Evolutionary conservation across 2,113 vertebrate genomes (phyloP).

Genomic region (Anoplopoma fimbria): DNA sequence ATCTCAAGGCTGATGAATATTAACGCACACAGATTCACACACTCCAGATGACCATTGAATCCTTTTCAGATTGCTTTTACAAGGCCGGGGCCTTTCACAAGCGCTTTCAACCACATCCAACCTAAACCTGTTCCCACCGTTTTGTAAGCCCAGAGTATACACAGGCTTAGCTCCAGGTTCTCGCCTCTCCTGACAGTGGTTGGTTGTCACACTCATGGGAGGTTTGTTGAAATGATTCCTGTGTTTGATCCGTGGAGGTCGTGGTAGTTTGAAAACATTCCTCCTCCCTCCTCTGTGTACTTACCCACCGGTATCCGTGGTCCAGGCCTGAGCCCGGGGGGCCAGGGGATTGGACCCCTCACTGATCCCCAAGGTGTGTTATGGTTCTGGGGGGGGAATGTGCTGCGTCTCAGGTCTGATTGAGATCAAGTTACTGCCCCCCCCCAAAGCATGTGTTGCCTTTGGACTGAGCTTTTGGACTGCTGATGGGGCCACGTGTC

Average conservation of each 20-base stretch:
- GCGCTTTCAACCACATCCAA: constrained; percentile 63
- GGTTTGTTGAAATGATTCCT: constrained; percentile 52
- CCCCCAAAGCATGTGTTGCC: constrained; percentile 50
- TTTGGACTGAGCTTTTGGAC: constrained; percentile 47
- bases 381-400: constrained; percentile 65
- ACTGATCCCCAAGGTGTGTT: constrained; percentile 66
- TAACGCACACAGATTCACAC: constrained; percentile 40
- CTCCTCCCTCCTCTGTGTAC: constrained; percentile 30
- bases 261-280: constrained; percentile 41
- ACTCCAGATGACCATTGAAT: constrained; percentile 38
- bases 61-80: constrained; percentile 44
- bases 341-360: constrained; percentile 32
- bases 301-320: constrained; percentile 37
- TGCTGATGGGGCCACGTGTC: constrained; percentile 31
- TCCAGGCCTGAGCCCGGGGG: constrained; percentile 33
- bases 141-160: constrained; percentile 45
- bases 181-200: constrained; percentile 30
- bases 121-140: constrained; percentile 58
- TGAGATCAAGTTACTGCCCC: constrained; percentile 67
- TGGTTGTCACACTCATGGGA: constrained; percentile 32
- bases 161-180: constrained; percentile 62
- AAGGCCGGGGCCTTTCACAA: constrained; percentile 41
- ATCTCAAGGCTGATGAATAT: constrained; percentile 40
- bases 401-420: constrained; percentile 70
- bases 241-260: constrained; percentile 64